Evolutionary conservation across 1,140 invertebrate species (phyloP).

Genomic region (Drusus annulatus): DNA sequence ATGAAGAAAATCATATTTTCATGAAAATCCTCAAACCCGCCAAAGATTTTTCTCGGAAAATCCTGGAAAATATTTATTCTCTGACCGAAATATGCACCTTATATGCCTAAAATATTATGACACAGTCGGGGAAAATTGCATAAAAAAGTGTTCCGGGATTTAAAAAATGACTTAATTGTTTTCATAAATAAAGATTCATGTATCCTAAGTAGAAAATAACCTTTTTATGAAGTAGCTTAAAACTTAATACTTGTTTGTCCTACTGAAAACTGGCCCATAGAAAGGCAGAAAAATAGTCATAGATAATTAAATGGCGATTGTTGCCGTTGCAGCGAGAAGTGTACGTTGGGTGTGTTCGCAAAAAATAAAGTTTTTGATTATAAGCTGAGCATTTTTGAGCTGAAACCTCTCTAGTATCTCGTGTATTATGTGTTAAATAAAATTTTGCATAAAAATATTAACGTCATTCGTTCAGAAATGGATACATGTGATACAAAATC

Average conservation of each 20-base stretch:
- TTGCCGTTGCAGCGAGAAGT: conserved; percentile 31
- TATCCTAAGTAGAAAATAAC: not conserved
- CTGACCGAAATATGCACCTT: too few relatives aligned
- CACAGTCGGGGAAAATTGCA: too few relatives aligned
- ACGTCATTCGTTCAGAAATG: conserved; percentile 42
- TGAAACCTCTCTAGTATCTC: conserved; percentile 20
- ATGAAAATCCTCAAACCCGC: too few relatives aligned
- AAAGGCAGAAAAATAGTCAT: conserved; percentile 39
- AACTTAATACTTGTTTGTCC: not conserved
- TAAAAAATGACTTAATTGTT: not conserved
- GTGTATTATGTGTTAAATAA: conserved; percentile 31
- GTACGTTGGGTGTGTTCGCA: conserved; percentile 39
- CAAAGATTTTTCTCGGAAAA: too few relatives aligned
- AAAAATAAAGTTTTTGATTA: conserved; percentile 42
- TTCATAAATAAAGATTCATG: not conserved
- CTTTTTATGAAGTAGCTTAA: not conserved
- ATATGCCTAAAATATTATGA: too few relatives aligned
- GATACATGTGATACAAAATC: conserved; percentile 45
- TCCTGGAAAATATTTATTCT: too few relatives aligned
- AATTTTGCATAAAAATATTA: conserved; percentile 21
- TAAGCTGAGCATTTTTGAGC: conserved; percentile 23
- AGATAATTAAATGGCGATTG: conserved; percentile 49
- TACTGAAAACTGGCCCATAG: conserved; percentile 36
- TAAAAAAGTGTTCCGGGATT: conserved; percentile 8
- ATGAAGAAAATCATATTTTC: too few relatives aligned